These are phyloP conservation scores for Limnothrissa miodon DNA, from an alignment of 2,113 vertebrate species.

Conservation along the genomic window DNA sequence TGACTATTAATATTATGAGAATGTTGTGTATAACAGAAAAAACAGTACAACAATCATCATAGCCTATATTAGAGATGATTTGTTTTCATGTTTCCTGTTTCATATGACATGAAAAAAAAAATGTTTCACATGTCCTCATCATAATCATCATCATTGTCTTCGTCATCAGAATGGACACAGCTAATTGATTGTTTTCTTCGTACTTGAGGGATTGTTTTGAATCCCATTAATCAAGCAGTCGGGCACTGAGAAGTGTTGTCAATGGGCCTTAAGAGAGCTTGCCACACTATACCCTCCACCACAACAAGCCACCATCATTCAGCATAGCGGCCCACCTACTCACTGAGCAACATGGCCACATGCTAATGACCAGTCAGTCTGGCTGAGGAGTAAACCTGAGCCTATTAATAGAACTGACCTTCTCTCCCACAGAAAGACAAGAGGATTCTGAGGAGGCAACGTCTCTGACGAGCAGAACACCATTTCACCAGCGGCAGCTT, in stretches of 20 bases:
- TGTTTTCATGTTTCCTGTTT: background rate
- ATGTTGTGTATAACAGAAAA: background rate
- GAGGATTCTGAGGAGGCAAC: constrained; percentile 16
- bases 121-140: background rate
- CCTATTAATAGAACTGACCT: constrained; percentile 20
- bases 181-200: background rate
- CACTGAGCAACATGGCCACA: constrained; percentile 19
- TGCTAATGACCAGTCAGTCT: background rate
- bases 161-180: background rate
- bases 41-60: background rate
- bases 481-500: background rate
- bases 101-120: background rate
- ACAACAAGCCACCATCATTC: background rate
- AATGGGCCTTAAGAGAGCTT: background rate
- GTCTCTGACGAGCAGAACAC: background rate
- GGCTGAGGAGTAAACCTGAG: background rate
- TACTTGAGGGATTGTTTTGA: background rate
- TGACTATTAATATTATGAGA: background rate
- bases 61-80: background rate
- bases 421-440: constrained; percentile 3
- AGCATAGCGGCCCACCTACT: background rate
- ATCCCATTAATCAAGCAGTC: background rate
- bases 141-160: background rate
- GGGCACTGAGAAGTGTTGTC: background rate
- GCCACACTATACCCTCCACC: background rate